Base-by-base conservation (phyloP, 2,797 vertebrate genomes). In the Dermochelys coriacea region DNA sequence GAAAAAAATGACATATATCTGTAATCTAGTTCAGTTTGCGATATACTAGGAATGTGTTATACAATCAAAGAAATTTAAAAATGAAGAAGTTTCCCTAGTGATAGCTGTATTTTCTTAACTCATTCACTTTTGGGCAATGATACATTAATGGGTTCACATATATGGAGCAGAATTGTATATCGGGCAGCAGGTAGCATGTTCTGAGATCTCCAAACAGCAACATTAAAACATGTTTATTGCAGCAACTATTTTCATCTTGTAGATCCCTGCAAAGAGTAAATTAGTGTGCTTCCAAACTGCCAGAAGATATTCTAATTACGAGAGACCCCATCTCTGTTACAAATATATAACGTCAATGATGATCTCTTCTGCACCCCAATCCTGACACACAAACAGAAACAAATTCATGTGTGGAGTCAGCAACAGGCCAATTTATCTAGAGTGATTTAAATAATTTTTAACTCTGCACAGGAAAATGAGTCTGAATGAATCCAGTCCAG, bases 51-150 rank as follows among this genome's bases (percentile, higher is more conserved):
- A 84, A 74, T 34, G 14, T 87, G 14, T 77, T 82, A 11, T 61
- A 41, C 47, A 91, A 27, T 93, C 29, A 57, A 86, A 75, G 85
- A 10, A 71, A n/a, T 12, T 91, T 61, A 37, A 95, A 96, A 96
- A 84, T 85, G 41, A 84, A 79, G 29, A 12, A 57, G 90, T 49
- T 95, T 82, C 50, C 2, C 54, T 80, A 68, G 52, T 94, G n/a
- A 37, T 79, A 80, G 49, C 79, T 93, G 74, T 41, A 68, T 19
- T 50, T 89, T 91, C 94, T 95, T 75, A 86, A 47, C 9, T 3
- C 90, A 82, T 85, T 51, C 34, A 2, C 45, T 83, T 79, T 79
- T 89, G 31, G 45, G 12, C 78, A 49, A 23, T 54, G 31, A 77
- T 80, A 91, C 11, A 54, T 49, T 68, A 79, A 68, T 79, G 2